These are phyloP conservation scores for Willisornis vidua DNA, from an alignment of 2,113 vertebrate genomes.

Conservation along the genomic window DNA sequence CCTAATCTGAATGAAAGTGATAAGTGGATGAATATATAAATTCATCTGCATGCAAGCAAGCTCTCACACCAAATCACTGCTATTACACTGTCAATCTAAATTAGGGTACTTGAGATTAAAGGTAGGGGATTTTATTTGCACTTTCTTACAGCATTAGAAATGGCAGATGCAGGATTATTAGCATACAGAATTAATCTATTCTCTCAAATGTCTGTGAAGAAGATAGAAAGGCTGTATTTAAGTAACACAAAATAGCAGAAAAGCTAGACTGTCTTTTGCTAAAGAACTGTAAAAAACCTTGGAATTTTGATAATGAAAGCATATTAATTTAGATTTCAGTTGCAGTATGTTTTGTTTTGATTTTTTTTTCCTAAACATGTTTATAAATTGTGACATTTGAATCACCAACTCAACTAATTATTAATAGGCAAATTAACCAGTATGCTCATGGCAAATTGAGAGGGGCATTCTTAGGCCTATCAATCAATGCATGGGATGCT, in stretches of 20 bases:
- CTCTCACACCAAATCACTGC: neutral
- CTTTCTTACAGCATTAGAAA: neutral
- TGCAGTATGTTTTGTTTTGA: neutral
- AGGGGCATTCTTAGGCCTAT: neutral
- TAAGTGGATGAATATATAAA: neutral
- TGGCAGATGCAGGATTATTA: neutral
- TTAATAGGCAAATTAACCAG: neutral
- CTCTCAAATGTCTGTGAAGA: neutral
- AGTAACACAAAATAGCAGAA: neutral
- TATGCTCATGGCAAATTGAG: neutral
- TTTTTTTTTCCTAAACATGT: neutral
- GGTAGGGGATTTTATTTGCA: neutral
- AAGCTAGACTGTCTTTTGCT: neutral
- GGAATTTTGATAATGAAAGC: neutral
- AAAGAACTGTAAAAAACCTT: neutral
- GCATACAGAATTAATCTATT: neutral
- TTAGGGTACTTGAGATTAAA: neutral
- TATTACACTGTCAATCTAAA: slow-evolving; percentile 3
- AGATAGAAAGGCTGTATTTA: neutral
- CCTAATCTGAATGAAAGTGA: neutral
- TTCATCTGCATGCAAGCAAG: neutral
- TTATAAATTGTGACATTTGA: neutral
- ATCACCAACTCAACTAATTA: neutral
- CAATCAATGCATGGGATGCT: neutral
- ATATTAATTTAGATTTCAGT: neutral